phyloP scores from a whole-genome alignment of 2,797 vertebrate genomes.

The Echiichthys vipera region DNA sequence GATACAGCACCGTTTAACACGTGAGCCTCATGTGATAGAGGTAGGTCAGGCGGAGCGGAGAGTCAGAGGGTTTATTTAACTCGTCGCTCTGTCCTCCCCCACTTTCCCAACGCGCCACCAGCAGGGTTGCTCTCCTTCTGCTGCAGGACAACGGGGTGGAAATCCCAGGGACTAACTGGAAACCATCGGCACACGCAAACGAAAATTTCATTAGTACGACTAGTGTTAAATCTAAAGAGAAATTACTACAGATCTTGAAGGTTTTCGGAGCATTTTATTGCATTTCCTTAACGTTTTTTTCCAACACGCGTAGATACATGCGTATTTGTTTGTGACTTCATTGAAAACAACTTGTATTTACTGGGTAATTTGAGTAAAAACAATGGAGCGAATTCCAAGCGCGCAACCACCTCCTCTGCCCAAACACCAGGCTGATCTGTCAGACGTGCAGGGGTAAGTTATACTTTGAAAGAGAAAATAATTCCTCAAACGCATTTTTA shows the following conservation, averaged over 20 bases:
- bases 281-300: constrained; percentile 12
- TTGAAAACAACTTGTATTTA: constrained; percentile 37
- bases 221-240: neutral
- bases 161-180: constrained; percentile 38
- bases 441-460: constrained; percentile 91
- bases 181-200: neutral
- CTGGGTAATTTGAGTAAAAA: constrained; percentile 55
- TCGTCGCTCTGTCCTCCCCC: constrained; percentile 90
- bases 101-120: constrained; percentile 85
- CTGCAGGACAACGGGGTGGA: constrained; percentile 44
- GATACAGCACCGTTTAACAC: constrained; percentile 90
- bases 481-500: neutral
- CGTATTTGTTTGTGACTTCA: constrained; percentile 68
- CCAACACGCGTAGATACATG: constrained; percentile 30
- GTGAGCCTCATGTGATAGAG: constrained; percentile 96
- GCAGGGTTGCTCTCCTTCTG: constrained; percentile 47
- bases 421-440: constrained; percentile 88
- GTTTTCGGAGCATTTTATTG: neutral
- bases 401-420: constrained; percentile 91
- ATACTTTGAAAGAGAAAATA: neutral
- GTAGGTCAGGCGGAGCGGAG: constrained; percentile 84
- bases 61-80: constrained; percentile 94
- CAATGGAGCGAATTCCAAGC: constrained; percentile 92
- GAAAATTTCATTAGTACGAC: neutral
- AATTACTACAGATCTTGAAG: neutral